Evolutionary conservation across 1,140 invertebrate species (phyloP).

Genomic region (Leptinotarsa defecta): DNA sequence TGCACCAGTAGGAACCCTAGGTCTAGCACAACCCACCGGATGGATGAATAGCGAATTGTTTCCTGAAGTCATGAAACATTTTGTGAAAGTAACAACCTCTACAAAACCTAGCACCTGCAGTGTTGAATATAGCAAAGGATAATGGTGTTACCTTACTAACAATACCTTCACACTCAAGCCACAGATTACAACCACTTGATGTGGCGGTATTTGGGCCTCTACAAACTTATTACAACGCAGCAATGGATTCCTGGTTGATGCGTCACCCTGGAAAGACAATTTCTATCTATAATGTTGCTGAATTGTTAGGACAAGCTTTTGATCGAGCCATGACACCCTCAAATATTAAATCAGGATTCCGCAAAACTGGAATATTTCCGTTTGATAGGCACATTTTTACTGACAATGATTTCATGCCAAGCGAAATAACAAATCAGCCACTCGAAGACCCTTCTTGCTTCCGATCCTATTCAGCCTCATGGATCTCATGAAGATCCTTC

Average conservation of each 20-base stretch:
- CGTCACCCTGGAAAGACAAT: conserved; percentile 52
- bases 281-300: conserved; percentile 28
- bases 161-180: conserved; percentile 57
- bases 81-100: conserved; percentile 50
- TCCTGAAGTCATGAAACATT: conserved; percentile 56
- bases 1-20: conserved; percentile 53
- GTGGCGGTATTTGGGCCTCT: conserved; percentile 56
- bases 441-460: too few relatives aligned
- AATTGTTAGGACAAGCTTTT: conserved; percentile 36
- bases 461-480: too few relatives aligned
- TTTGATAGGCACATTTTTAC: conserved; percentile 55
- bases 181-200: conserved; percentile 60
- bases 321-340: conserved; percentile 34
- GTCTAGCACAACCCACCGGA: conserved; percentile 49
- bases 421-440: conserved; percentile 38
- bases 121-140: conserved; percentile 48
- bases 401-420: conserved; percentile 52
- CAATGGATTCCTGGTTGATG: conserved; percentile 50
- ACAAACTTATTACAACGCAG: conserved; percentile 28
- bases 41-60: conserved; percentile 58
- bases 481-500: too few relatives aligned
- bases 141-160: conserved; percentile 54
- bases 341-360: conserved; percentile 57
- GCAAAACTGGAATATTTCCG: conserved; percentile 55
- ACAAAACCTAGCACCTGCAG: conserved; percentile 51